Conservation (phyloP, 2,888 invertebrate species). For the Endomychus coccineus region DNA sequence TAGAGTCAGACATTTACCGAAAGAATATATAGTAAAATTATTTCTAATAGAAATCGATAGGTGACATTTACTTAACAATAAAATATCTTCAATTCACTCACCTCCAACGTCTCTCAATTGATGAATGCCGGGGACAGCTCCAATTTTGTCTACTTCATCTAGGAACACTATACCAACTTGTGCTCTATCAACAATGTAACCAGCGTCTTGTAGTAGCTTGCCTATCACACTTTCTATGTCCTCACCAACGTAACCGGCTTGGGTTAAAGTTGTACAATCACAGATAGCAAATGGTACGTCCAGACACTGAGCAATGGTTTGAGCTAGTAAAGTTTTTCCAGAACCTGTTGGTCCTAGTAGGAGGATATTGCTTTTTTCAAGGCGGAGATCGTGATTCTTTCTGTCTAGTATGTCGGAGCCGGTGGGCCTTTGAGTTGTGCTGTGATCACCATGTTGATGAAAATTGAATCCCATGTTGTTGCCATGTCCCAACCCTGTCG, state of each 20-base stretch:
- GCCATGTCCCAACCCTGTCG: constrained; percentile 68
- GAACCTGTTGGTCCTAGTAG: constrained; percentile 95
- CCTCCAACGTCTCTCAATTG: constrained; percentile 94
- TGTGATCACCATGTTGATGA: constrained; percentile 34
- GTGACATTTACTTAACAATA: no score
- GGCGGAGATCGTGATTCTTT: constrained; percentile 70
- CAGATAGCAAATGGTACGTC: constrained; percentile 99
- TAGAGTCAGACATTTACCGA: no score
- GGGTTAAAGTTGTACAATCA: constrained; percentile 93
- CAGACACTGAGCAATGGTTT: constrained; percentile 93
- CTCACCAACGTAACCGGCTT: constrained; percentile 98
- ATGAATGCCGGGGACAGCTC: constrained; percentile 89
- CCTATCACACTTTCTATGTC: constrained; percentile 98
- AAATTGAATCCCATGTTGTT: constrained; percentile 54
- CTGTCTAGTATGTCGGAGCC: constrained; percentile 79
- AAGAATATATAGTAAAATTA: no score
- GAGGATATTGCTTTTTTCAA: constrained; percentile 96
- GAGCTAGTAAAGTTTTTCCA: constrained; percentile 94
- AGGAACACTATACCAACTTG: constrained; percentile 98
- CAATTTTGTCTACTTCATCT: constrained; percentile 99
- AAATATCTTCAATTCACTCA: constrained; percentile 32
- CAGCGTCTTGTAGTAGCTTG: constrained; percentile 91
- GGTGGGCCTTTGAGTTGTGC: constrained; percentile 29
- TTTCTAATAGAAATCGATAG: no score
- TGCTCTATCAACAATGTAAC: constrained; percentile 94